Percentiles rank a stretch among this genome's conserved stretches.
Evolutionary conservation across 1,140 invertebrate species (phyloP).

Genomic region (Nasonia giraulti): DNA sequence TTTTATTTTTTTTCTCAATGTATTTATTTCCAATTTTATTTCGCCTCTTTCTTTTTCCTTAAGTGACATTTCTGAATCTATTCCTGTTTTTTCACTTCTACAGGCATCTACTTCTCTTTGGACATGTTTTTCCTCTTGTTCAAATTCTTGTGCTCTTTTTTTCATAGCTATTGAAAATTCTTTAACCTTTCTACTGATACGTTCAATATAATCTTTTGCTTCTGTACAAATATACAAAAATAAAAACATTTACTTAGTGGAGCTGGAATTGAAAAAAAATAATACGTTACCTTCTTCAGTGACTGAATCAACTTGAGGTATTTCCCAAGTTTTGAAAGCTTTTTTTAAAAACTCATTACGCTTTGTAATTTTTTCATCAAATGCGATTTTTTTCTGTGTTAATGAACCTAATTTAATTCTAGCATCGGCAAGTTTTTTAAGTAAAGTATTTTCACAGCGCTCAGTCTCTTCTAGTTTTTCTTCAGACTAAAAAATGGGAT

Average conservation of each 20-base stretch:
- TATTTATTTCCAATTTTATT: slow-evolving; percentile 73
- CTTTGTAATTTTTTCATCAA: slow-evolving; percentile 53
- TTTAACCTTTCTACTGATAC: slow-evolving; percentile 69
- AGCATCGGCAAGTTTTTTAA: slow-evolving; percentile 52
- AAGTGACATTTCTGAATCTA: slow-evolving; percentile 71
- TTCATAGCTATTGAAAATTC: slow-evolving; percentile 68
- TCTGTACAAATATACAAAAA: slow-evolving; percentile 56
- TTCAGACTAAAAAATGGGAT: slow-evolving; percentile 46
- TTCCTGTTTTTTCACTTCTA: slow-evolving; percentile 69
- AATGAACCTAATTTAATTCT: slow-evolving; percentile 50
- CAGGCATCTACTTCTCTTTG: slow-evolving; percentile 73
- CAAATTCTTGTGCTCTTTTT: slow-evolving; percentile 67
- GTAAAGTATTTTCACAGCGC: slow-evolving; percentile 48
- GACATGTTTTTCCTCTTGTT: slow-evolving; percentile 71
- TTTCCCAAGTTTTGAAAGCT: slow-evolving; percentile 58
- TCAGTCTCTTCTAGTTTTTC: slow-evolving; percentile 41
- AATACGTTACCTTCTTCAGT: slow-evolving; percentile 59
- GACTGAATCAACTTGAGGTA: slow-evolving; percentile 52
- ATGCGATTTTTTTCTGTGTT: slow-evolving; percentile 50
- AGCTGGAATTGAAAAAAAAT: background rate
- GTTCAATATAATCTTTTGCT: slow-evolving; percentile 56
- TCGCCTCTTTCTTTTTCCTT: slow-evolving; percentile 75
- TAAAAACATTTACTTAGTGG: background rate
- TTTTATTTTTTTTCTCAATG: slow-evolving; percentile 61
- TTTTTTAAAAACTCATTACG: slow-evolving; percentile 63